These are phyloP conservation scores for Hypothenemus hampei DNA, from an alignment of 1,140 invertebrate species.

Conservation along the genomic window DNA sequence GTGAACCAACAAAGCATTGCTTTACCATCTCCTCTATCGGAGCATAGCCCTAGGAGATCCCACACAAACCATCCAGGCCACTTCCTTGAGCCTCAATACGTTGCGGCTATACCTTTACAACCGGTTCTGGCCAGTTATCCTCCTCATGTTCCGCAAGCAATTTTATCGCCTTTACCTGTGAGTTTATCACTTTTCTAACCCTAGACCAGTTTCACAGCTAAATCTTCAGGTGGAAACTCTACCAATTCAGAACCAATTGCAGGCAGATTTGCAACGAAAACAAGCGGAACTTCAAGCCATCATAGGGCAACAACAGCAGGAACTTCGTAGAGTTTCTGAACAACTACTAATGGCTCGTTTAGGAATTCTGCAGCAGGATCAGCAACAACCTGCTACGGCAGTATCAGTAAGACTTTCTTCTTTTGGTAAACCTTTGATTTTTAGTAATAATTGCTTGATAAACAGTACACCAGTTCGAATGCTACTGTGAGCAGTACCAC, in stretches of 20 bases:
- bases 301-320: slow-evolving; percentile 81
- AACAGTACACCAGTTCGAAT: slow-evolving; percentile 36
- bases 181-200: slow-evolving; percentile 3
- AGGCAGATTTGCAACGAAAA: slow-evolving; percentile 74
- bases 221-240: slow-evolving; percentile 32
- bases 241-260: slow-evolving; percentile 54
- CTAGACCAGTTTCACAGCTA: background rate
- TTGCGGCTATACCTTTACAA: slow-evolving; percentile 58
- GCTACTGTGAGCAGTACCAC: slow-evolving; percentile 44
- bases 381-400: slow-evolving; percentile 42
- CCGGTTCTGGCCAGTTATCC: slow-evolving; percentile 49
- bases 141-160: slow-evolving; percentile 32
- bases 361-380: slow-evolving; percentile 60
- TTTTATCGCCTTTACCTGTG: slow-evolving; percentile 45
- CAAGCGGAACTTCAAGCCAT: slow-evolving; percentile 79
- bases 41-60: background rate
- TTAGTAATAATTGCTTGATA: no score
- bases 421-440: no score
- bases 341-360: slow-evolving; percentile 79
- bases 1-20: slow-evolving; percentile 1
- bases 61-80: slow-evolving; percentile 17
- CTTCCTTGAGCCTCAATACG: slow-evolving; percentile 57
- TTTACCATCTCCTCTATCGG: slow-evolving; percentile 2
- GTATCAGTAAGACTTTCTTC: no score
- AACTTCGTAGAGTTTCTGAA: slow-evolving; percentile 74